Base-by-base conservation (phyloP, 2,113 vertebrate species). In the Halcyon senegalensis region DNA sequence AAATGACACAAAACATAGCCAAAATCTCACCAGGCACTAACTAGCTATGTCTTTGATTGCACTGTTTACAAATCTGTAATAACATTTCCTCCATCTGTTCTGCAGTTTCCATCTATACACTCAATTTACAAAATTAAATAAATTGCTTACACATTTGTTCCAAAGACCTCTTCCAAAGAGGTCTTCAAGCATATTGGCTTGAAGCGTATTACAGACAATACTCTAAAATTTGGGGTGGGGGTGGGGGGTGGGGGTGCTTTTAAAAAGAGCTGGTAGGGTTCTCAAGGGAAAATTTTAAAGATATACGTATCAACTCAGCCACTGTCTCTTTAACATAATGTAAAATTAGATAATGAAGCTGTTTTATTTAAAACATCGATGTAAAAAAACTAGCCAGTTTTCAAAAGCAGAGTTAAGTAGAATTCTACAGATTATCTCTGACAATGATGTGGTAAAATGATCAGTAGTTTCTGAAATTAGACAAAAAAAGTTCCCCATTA, bases 21-120 rank as follows among this genome's bases (percentile, higher is more conserved):
- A 43, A 88, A 90, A 44, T 33, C 72, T 85, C 95, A 67, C 64
- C 87, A 93, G 63, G 68, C 93, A 84, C 77, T 91, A 79, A 80
- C 74, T 50, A 70, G 30, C 43, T 59, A 5, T 46, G 19, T 24
- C 90, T 92, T 82, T 89, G 76, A 93, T 75, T 78, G 81, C 77
- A 82, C 44, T 90, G 84, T 86, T 97, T 97, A 95, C 72, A 97
- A 97, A 96, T 89, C 87, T 51, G n/a, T 56, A 94, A 88, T 60
- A 94, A 28, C 75, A 77, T 90, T 92, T 87, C 87, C 97, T 95
- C 93, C 85, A 96, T 97, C 97, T 94, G 92, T 92, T 97, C 94
- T 93, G 70, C 63, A 87, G 89, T 95, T 96, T 93, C 76, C 64
- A 66, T 68, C 84, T 77, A 79, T 59, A 87, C 24, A 28, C 41